These are phyloP conservation scores for Grammomys surdaster DNA, from an alignment of 2,113 vertebrate species.

Conservation along the genomic window DNA sequence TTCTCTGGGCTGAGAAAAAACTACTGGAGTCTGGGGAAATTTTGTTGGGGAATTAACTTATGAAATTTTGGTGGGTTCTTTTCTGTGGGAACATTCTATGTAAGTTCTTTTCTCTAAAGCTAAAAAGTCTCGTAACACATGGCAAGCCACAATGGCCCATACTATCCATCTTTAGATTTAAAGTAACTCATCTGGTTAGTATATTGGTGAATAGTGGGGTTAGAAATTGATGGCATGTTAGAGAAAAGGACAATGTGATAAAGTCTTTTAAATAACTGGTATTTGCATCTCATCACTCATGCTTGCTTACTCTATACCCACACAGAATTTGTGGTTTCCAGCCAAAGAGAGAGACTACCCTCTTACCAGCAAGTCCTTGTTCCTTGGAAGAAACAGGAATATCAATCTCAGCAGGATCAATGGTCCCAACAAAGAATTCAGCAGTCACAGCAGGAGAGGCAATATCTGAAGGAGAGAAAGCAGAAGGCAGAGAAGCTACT, in stretches of 20 bases:
- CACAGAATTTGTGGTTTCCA: background rate
- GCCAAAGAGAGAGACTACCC: no score
- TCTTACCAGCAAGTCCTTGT: accelerated
- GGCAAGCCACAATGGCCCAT: background rate
- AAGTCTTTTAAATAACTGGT: background rate
- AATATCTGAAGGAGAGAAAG: accelerated
- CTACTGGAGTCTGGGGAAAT: background rate
- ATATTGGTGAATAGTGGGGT: accelerated
- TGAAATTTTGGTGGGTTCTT: background rate
- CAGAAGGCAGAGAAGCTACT: accelerated
- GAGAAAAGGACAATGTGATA: background rate
- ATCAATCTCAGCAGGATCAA: no score
- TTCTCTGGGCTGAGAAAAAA: background rate
- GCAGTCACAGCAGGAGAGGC: no score
- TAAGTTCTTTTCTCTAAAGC: background rate
- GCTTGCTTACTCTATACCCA: no score
- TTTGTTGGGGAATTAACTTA: background rate
- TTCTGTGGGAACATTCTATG: background rate
- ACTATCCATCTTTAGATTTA: background rate
- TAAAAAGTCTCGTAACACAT: background rate
- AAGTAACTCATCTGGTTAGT: background rate
- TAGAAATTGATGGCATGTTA: background rate
- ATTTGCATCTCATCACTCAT: background rate
- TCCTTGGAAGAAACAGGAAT: background rate
- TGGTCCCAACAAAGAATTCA: no score